phyloP scores from a whole-genome alignment of 2,113 vertebrate species.

The Malurus elegans region DNA sequence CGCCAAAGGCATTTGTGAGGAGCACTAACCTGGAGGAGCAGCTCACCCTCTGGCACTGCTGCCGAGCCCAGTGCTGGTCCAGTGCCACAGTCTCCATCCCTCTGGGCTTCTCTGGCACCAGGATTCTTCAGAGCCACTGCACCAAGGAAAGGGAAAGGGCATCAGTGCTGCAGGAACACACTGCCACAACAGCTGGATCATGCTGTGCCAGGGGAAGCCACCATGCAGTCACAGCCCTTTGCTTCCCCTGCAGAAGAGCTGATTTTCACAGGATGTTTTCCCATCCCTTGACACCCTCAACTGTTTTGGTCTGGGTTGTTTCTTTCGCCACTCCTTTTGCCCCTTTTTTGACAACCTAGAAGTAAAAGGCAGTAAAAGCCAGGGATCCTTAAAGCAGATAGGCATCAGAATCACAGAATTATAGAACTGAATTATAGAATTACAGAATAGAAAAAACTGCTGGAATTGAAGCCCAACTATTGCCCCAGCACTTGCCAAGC shows the following conservation, averaged over 20 bases:
- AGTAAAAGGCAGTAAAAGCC: background rate
- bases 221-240: background rate
- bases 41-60: slow-evolving; percentile 71
- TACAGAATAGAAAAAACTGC: background rate
- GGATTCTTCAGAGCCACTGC: slow-evolving; percentile 72
- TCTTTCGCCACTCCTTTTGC: fast-evolving
- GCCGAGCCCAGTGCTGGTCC: background rate
- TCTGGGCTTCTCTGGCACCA: background rate
- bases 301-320: fast-evolving
- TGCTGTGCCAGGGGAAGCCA: background rate
- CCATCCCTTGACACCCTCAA: background rate
- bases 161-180: slow-evolving; percentile 46
- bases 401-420: background rate
- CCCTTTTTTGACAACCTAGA: background rate
- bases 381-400: background rate
- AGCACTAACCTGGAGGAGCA: slow-evolving; percentile 77
- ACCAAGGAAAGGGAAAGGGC: background rate
- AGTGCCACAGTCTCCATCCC: background rate
- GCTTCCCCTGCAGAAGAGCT: background rate
- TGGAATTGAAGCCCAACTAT: background rate
- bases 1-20: background rate
- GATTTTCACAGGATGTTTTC: background rate
- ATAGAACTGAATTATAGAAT: background rate
- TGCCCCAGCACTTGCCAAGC: background rate
- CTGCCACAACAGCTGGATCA: background rate